Conservation (phyloP, 2,888 invertebrate species). For the Nomada goodeniana region DNA sequence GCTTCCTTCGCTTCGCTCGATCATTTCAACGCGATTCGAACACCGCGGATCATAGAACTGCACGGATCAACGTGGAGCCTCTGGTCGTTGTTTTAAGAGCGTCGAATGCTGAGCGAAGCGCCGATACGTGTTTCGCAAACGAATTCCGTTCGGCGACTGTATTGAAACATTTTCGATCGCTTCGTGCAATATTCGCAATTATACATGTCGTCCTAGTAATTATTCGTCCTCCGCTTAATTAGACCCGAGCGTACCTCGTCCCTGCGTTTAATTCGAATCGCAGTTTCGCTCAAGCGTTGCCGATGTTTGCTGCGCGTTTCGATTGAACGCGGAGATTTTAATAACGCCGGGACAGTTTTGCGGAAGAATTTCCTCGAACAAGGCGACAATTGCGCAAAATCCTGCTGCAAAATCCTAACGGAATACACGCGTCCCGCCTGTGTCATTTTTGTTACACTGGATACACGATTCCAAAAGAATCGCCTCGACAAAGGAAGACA, state of each 20-base stretch:
- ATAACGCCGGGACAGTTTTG: not conserved
- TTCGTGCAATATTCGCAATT: constrained; percentile 22
- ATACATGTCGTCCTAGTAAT: constrained; percentile 4
- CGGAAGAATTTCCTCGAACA: not conserved
- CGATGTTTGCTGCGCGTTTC: not conserved
- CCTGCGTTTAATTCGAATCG: not conserved
- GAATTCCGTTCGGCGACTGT: constrained; percentile 19
- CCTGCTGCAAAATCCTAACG: not conserved
- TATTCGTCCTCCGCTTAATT: constrained; percentile 33
- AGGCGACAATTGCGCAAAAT: not conserved
- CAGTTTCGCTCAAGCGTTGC: not conserved
- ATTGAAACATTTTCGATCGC: constrained; percentile 28
- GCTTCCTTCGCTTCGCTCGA: not conserved
- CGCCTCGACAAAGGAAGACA: not conserved
- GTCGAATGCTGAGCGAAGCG: not conserved
- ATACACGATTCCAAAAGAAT: not conserved
- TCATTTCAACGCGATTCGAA: constrained; percentile 24
- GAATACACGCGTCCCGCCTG: not conserved
- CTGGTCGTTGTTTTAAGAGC: not conserved
- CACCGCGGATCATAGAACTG: not conserved
- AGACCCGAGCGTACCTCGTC: not conserved
- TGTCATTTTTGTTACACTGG: not conserved
- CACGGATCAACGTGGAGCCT: not conserved
- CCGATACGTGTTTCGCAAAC: constrained; percentile 12
- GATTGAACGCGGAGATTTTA: not conserved